phyloP scores from a whole-genome alignment of 2,888 invertebrate genomes.

The Stenurella melanura region DNA sequence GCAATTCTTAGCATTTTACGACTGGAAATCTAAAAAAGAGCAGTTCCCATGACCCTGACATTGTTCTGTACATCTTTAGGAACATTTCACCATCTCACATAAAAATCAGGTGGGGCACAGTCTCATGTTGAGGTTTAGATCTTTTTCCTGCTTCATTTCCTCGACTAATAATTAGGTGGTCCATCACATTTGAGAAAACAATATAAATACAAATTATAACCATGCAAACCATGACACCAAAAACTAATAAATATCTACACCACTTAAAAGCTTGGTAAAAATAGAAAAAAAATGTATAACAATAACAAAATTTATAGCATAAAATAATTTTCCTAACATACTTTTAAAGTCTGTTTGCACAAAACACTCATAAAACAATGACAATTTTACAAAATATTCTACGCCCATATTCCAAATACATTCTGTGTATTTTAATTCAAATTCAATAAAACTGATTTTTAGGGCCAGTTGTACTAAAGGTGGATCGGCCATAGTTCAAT shows the following conservation, averaged over 20 bases:
- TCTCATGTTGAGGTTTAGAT: too few species aligned
- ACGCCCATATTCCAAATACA: neutral
- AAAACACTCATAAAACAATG: neutral
- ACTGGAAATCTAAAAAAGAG: too few species aligned
- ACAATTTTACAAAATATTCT: neutral
- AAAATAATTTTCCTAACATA: neutral
- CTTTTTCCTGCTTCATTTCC: too few species aligned
- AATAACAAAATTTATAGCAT: neutral
- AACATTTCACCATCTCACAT: too few species aligned
- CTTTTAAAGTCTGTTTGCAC: neutral
- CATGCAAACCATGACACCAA: neutral
- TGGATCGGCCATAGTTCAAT: too few species aligned
- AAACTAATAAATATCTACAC: neutral
- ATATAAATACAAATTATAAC: neutral
- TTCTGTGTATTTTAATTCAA: neutral
- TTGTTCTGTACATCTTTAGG: too few species aligned
- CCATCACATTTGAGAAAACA: neutral
- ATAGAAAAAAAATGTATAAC: neutral
- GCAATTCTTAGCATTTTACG: too few species aligned
- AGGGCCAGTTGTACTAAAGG: too few species aligned
- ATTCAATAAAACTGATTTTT: neutral
- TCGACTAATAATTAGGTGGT: slow-evolving; percentile 1
- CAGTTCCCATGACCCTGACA: too few species aligned
- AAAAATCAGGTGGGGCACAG: too few species aligned
- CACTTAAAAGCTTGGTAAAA: neutral